phyloP scores from a whole-genome alignment of 1,140 invertebrate genomes.

The Chionoecetes opilio region DNA sequence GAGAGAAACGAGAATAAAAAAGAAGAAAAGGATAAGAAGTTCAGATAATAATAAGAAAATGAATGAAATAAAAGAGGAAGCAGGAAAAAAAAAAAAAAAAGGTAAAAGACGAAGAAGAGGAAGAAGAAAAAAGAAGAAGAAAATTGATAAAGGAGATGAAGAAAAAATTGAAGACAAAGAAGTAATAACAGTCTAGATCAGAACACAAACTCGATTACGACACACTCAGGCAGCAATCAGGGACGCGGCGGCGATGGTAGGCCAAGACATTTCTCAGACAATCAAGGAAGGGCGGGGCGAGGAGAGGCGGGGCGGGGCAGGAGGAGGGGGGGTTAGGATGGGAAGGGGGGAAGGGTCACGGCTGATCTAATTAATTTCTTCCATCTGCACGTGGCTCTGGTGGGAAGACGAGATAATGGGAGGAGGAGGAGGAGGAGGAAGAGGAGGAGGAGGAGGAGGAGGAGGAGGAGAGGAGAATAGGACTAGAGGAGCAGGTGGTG shows the following conservation, averaged over 20 bases:
- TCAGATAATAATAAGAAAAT: too few relatives aligned
- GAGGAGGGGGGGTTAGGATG: background rate
- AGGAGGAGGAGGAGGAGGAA: background rate
- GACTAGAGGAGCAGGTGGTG: background rate
- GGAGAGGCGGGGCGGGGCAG: background rate
- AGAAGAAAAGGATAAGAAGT: background rate
- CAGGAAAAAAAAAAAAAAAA: too few relatives aligned
- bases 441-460: background rate
- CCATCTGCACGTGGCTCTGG: background rate
- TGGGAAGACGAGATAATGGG: background rate
- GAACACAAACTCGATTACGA: background rate
- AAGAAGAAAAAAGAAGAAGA: background rate
- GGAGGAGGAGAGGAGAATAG: background rate
- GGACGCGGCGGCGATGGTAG: background rate
- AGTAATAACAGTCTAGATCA: background rate
- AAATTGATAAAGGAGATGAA: background rate
- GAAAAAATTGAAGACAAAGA: background rate
- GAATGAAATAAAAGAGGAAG: background rate
- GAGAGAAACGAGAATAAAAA: too few relatives aligned
- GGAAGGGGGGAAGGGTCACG: background rate
- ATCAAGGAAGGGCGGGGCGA: too few relatives aligned
- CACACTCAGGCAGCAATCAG: background rate
- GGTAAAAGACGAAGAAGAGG: too few relatives aligned
- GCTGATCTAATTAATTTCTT: conserved; percentile 6
- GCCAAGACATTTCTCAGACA: background rate